Evolutionary conservation across 2,113 vertebrate species (phyloP).

Genomic region (Chrysemys picta): DNA sequence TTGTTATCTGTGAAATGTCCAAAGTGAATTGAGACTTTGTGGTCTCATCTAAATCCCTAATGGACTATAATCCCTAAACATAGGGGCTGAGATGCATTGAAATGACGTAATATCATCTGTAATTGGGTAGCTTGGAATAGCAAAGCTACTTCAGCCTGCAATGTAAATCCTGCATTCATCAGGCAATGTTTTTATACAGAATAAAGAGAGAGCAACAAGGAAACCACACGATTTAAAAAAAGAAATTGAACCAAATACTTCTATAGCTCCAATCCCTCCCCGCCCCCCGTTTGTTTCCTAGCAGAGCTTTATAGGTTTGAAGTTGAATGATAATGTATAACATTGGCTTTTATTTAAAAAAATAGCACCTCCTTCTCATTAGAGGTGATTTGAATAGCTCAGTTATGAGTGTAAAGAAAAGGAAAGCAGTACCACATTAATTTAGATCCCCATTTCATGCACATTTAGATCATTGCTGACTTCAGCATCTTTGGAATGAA

Average conservation of each 20-base stretch:
- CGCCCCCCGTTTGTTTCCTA: background rate
- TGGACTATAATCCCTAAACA: conserved; percentile 30
- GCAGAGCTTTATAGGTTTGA: background rate
- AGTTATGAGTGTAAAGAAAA: background rate
- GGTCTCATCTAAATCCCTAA: conserved; percentile 37
- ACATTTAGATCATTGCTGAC: conserved; percentile 11
- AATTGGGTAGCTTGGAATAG: conserved; percentile 41
- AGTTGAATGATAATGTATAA: background rate
- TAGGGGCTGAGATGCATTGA: background rate
- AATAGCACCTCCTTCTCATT: fast-evolving
- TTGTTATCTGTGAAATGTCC: conserved; percentile 51
- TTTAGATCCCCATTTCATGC: conserved; percentile 38
- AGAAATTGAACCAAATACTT: background rate
- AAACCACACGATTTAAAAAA: background rate
- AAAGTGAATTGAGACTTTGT: conserved; percentile 46
- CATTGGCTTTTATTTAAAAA: background rate
- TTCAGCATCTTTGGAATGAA: conserved; percentile 9
- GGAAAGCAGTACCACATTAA: background rate
- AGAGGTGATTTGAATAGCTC: background rate
- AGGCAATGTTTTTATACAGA: background rate
- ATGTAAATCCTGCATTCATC: conserved; percentile 36
- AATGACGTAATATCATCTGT: conserved; percentile 15
- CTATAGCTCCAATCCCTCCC: background rate
- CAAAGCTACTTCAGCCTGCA: background rate
- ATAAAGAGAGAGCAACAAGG: background rate